Evolutionary conservation across 2,113 vertebrate genomes (phyloP), one percentile per base, ranked within the genome.

Genomic region (Enhydra lutris): DNA sequence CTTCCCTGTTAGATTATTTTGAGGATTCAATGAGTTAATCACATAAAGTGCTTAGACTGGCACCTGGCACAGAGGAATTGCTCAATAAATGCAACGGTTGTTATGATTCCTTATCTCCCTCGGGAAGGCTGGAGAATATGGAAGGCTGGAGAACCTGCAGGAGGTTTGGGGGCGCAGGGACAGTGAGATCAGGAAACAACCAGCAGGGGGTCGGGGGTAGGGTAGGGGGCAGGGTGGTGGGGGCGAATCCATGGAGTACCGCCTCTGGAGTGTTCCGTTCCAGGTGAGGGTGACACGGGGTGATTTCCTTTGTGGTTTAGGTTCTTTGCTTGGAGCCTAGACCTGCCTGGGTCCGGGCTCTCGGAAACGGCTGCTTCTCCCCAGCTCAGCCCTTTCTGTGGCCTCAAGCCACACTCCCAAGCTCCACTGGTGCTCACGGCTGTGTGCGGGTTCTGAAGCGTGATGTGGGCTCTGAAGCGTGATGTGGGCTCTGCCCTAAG

Each of bases 191-290:
- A n/a, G 91, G 18, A 76, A 83, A n/a, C 14, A 34, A 6, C 14
- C 45, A 8, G 23, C 8, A 3, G 18, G 55, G 13, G 39, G 6
- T 1, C 7, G 5, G 21, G 21, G 18, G n/a, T 15, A 52, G 8
- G 0, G 20, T 5, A 17, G 13, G 0, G 29, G 20, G 59, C 2
- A 1, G 13, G 52, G 15, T 55, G 15, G 17, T 17, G 52, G 15
- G 47, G 3, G 14, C 14, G 14, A 52, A 4, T 47, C 57, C 47
- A 9, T 2, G 21, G 57, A 26, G 63, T 12, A 21, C 57, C 3
- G 1, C 39, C 45, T n/a, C 24, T 17, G 4, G 7, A 10, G 17
- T 20, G 57, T 39, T 47, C 20, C 0, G 50, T 9, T 17, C 5
- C 24, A 69, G 76, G n/a, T 17, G 34, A 20, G 29, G 73, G 80